Conservation (phyloP, 2,113 vertebrate genomes). For the Scophthalmus maximus region DNA sequence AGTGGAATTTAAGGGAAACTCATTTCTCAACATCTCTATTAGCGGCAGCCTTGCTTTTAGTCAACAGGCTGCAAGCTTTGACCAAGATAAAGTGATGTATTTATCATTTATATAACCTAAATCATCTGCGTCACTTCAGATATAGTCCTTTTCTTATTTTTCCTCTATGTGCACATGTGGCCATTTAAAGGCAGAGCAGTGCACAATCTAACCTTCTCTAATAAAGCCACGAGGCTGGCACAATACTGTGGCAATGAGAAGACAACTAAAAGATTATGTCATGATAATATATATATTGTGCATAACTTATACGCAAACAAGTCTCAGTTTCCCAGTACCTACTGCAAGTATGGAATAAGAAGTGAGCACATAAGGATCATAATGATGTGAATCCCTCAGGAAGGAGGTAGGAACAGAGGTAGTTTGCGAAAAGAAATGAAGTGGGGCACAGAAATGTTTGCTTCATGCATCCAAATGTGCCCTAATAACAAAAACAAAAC, state of each 20-base stretch:
- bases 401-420: constrained; percentile 26
- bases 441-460: constrained; percentile 30
- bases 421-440: constrained; percentile 34
- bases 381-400: constrained; percentile 20
- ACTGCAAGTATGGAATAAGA: constrained; percentile 25
- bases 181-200: background rate
- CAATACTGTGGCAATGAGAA: background rate
- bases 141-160: background rate
- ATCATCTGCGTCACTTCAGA: background rate
- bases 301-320: background rate
- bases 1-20: background rate
- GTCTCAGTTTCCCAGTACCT: constrained; percentile 19
- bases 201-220: background rate
- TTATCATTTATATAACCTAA: background rate
- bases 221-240: background rate
- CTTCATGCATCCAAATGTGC: constrained; percentile 44
- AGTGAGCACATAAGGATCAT: constrained; percentile 4
- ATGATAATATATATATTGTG: too few species aligned
- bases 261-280: too few species aligned
- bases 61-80: background rate
- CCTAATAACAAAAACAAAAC: constrained; percentile 45
- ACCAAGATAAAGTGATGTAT: background rate
- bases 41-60: background rate
- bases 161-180: background rate
- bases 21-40: background rate